phyloP scores from a whole-genome alignment of 2,888 invertebrate species.

The Euzophera pinguis region DNA sequence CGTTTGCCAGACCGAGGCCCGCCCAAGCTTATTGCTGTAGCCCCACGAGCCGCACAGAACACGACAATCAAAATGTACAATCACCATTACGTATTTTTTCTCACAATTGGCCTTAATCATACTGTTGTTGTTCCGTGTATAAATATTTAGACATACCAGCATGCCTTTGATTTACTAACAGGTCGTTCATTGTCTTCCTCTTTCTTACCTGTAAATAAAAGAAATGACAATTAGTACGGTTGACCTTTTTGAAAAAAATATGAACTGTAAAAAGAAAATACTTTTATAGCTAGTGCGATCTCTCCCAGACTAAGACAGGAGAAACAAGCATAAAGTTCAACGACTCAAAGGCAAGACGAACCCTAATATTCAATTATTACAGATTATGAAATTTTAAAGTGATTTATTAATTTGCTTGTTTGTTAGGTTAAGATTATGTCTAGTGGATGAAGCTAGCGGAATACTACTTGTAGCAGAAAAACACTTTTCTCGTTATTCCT shows the following conservation, averaged over 20 bases:
- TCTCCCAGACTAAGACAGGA: too few relatives aligned
- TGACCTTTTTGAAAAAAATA: not conserved
- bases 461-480: not conserved
- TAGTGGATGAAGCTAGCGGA: too few relatives aligned
- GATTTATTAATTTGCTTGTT: too few relatives aligned
- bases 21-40: not conserved
- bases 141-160: not conserved
- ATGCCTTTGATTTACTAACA: not conserved
- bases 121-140: not conserved
- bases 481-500: not conserved
- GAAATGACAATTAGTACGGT: not conserved
- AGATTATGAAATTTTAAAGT: too few relatives aligned
- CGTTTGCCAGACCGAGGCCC: not conserved
- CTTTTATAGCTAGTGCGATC: not conserved
- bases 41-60: not conserved
- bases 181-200: not conserved
- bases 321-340: too few relatives aligned
- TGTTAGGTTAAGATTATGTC: too few relatives aligned
- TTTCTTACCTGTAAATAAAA: constrained; percentile 2
- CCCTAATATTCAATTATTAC: too few relatives aligned
- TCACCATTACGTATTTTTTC: constrained; percentile 1
- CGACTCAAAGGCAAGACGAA: too few relatives aligned
- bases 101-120: not conserved
- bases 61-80: too few relatives aligned
- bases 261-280: not conserved